These are phyloP conservation scores for Acanthosepion esculentum DNA, from an alignment of 2,888 invertebrate genomes.

Conservation along the genomic window DNA sequence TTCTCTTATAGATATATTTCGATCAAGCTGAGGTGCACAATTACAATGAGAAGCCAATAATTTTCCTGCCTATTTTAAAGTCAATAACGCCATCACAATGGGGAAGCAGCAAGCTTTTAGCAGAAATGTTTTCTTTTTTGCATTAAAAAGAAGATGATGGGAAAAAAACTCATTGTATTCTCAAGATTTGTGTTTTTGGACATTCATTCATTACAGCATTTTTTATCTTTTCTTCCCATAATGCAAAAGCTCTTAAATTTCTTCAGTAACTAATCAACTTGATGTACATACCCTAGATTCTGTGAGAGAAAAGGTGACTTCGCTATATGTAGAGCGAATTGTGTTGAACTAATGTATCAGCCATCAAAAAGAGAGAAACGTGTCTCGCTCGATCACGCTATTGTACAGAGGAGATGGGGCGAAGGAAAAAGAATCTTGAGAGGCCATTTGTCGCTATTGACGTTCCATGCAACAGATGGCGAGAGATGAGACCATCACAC, in stretches of 20 bases:
- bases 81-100: background rate
- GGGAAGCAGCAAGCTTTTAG: background rate
- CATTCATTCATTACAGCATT: background rate
- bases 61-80: background rate
- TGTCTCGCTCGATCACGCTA: background rate
- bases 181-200: background rate
- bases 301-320: background rate
- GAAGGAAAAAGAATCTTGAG: background rate
- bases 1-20: background rate
- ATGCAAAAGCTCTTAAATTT: background rate
- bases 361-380: background rate
- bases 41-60: background rate
- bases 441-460: background rate
- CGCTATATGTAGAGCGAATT: background rate
- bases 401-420: background rate
- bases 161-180: background rate
- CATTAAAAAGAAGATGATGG: background rate
- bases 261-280: slow-evolving; percentile 1
- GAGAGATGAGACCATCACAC: background rate
- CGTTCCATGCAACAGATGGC: background rate
- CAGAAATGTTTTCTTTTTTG: background rate
- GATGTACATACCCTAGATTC: background rate
- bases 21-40: background rate
- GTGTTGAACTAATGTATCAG: background rate
- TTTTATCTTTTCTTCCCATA: background rate